Conservation (phyloP, 2,113 vertebrate genomes). For the Megaceryle torquata region DNA sequence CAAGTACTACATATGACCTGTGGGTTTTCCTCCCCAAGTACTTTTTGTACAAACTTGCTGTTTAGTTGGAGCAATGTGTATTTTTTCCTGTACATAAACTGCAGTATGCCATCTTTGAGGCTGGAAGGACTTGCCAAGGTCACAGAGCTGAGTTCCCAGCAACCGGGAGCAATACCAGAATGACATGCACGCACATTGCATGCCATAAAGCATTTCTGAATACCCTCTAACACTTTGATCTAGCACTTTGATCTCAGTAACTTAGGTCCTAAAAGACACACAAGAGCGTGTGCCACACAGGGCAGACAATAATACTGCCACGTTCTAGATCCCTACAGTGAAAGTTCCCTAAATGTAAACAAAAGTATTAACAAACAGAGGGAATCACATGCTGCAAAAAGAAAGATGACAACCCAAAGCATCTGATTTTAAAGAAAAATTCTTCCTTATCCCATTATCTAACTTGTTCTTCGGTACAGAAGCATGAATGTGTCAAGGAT, state of each 20-base stretch:
- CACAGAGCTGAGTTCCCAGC: neutral
- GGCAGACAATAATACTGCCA: neutral
- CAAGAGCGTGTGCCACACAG: neutral
- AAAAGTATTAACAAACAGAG: neutral
- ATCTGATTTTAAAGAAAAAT: neutral
- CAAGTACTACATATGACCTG: neutral
- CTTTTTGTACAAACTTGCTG: neutral
- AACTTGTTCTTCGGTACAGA: neutral
- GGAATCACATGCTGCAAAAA: neutral
- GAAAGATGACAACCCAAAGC: neutral
- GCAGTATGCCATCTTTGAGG: neutral
- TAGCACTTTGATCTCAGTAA: neutral
- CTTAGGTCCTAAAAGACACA: neutral
- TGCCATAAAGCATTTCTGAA: neutral
- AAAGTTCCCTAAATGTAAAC: neutral
- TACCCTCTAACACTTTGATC: neutral
- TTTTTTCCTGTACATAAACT: neutral
- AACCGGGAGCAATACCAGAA: neutral
- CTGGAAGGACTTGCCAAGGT: neutral
- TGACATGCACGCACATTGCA: rapidly evolving
- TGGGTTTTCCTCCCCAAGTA: neutral
- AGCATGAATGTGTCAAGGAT: neutral
- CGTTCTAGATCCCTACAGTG: neutral
- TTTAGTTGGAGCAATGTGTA: neutral
- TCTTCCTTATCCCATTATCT: neutral